A percentile compares a stretch with the other conserved stretches of the same genome.
phyloP scores from a whole-genome alignment of 2,797 vertebrate genomes.

The Petrocephalus schoutedeni region DNA sequence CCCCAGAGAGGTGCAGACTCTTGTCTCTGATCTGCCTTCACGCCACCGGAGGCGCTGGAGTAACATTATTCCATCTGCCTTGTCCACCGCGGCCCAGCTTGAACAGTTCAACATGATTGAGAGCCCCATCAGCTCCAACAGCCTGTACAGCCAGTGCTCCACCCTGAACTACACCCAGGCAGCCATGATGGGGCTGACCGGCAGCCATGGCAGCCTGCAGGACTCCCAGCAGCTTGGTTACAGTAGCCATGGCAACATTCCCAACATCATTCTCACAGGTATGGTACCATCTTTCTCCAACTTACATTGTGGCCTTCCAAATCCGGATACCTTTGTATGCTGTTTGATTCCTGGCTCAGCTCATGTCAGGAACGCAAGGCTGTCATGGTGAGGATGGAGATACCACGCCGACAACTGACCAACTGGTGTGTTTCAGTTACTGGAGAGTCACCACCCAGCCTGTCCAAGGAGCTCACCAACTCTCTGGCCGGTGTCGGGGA shows the following conservation, averaged over 20 bases:
- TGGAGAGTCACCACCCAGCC: conserved; percentile 91
- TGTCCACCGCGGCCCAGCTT: conserved; percentile 58
- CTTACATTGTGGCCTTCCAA: not conserved
- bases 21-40: not conserved
- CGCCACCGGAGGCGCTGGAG: no score
- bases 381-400: not conserved
- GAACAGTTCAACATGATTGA: conserved; percentile 99
- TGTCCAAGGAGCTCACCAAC: conserved; percentile 95
- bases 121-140: conserved; percentile 82
- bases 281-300: conserved; percentile 17
- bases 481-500: conserved; percentile 85
- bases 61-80: not conserved
- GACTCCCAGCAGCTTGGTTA: conserved; percentile 83
- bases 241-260: conserved; percentile 88
- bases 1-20: not conserved
- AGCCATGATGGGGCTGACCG: conserved; percentile 93
- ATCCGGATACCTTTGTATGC: not conserved
- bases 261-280: conserved; percentile 99
- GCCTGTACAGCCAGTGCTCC: conserved; percentile 87
- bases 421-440: conserved; percentile 67
- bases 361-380: not conserved
- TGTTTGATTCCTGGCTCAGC: not conserved
- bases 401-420: conserved; percentile 16
- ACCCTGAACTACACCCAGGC: conserved; percentile 97
- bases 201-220: conserved; percentile 81